These are phyloP conservation scores for Polyodon spathula DNA, from an alignment of 2,113 vertebrate genomes.

Conservation along the genomic window DNA sequence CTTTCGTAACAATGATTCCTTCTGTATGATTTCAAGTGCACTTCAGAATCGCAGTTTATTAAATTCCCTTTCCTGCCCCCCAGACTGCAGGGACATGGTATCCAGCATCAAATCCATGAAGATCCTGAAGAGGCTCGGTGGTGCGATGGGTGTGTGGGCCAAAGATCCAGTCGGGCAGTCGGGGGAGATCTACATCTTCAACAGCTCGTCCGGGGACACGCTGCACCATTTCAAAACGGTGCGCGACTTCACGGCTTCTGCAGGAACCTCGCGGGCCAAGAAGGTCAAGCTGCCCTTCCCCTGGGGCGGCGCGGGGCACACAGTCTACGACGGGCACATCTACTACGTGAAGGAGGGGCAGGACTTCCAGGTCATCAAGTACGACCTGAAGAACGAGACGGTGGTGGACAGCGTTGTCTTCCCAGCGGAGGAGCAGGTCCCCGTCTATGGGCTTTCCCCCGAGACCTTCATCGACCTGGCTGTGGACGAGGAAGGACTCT, in stretches of 20 bases:
- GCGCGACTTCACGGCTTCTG: slow-evolving; percentile 68
- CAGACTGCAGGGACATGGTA: slow-evolving; percentile 84
- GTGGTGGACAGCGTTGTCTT: slow-evolving; percentile 81
- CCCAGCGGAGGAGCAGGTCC: slow-evolving; percentile 63
- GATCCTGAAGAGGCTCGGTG: slow-evolving; percentile 80
- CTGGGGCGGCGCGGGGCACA: slow-evolving; percentile 73
- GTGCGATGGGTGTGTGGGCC: slow-evolving; percentile 78
- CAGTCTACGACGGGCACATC: slow-evolving; percentile 72
- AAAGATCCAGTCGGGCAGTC: slow-evolving; percentile 66
- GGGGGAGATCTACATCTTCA: slow-evolving; percentile 81
- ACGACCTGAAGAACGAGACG: slow-evolving; percentile 64
- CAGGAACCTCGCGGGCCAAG: slow-evolving; percentile 53
- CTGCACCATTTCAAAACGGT: slow-evolving; percentile 73
- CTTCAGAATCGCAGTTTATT: neutral
- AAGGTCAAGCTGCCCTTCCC: slow-evolving; percentile 70
- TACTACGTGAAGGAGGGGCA: slow-evolving; percentile 66
- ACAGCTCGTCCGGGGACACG: slow-evolving; percentile 68
- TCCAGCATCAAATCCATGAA: slow-evolving; percentile 84
- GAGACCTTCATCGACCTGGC: slow-evolving; percentile 79
- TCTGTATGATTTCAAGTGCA: neutral
- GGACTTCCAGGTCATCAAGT: slow-evolving; percentile 80
- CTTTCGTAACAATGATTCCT: too few relatives aligned
- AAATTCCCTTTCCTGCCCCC: neutral
- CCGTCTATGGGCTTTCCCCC: slow-evolving; percentile 71
- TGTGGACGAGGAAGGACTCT: slow-evolving; percentile 80